A percentile compares a stretch with the other conserved stretches of the same genome.
Conservation (phyloP, 1,140 invertebrate species). For the Sminthurides bifidus region DNA sequence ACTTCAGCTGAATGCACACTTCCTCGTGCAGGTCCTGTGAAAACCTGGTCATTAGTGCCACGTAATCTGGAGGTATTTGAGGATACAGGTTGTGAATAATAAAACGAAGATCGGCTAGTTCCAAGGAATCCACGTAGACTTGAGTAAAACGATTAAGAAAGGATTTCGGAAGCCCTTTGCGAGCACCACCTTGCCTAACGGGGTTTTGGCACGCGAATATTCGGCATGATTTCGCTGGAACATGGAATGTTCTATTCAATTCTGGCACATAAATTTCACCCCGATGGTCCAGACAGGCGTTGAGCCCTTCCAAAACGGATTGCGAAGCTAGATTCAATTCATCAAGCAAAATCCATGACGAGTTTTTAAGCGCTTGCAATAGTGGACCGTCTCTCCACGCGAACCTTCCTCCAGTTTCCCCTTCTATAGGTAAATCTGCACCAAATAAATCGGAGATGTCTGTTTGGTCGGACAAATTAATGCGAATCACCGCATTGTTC, state of each 20-base stretch:
- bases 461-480: slow-evolving; percentile 98
- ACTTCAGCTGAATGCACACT: slow-evolving; percentile 41
- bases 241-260: slow-evolving; percentile 73
- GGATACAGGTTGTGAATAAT: slow-evolving; percentile 43
- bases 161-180: slow-evolving; percentile 88
- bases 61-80: slow-evolving; percentile 38
- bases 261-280: slow-evolving; percentile 94
- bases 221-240: slow-evolving; percentile 66
- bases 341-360: slow-evolving; percentile 95
- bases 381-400: slow-evolving; percentile 93
- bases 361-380: slow-evolving; percentile 76
- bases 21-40: slow-evolving; percentile 58
- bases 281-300: slow-evolving; percentile 95
- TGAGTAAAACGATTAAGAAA: slow-evolving; percentile 97
- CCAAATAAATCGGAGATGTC: slow-evolving; percentile 90
- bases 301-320: slow-evolving; percentile 93
- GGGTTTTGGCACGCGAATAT: slow-evolving; percentile 99
- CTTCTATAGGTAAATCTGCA: slow-evolving; percentile 89
- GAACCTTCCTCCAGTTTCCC: slow-evolving; percentile 70
- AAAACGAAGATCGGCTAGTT: slow-evolving; percentile 57
- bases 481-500: slow-evolving; percentile 68
- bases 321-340: slow-evolving; percentile 98
- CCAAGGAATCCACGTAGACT: slow-evolving; percentile 74
- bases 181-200: slow-evolving; percentile 82
- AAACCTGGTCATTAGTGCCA: slow-evolving; percentile 67